Evolutionary conservation across 2,113 vertebrate species (phyloP), one percentile per base, ranked within the genome.

Genomic region (Lichenostomus cassidix): DNA sequence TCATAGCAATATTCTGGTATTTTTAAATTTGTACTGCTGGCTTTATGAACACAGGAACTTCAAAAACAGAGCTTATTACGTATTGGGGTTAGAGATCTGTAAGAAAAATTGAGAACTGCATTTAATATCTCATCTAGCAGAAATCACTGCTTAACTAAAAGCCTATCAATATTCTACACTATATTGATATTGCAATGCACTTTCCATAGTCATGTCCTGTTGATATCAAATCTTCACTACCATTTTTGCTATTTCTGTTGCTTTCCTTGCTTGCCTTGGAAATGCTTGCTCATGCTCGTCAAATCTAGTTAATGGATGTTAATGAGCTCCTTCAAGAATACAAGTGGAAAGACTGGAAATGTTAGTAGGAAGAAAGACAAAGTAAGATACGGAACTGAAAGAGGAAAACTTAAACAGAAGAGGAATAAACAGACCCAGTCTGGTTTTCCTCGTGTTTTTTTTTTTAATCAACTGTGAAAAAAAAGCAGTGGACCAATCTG

Each of bases 121-220:
- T 64, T 80, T 91, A 84, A 37, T 69, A 70, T 19, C 75, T 85
- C 87, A 85, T 73, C 68, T n/a, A 55, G 76, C 41, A 77, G 50
- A 86, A 95, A 79, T 25, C 5, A 3, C 55, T 60, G 77, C 49
- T 87, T 81, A 95, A 93, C 91, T 95, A 94, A 88, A 37, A 88
- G 59, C 29, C 59, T 88, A 70, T 47, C 75, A 70, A 41, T 64
- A 93, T 44, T 70, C 71, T 33, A 29, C 33, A 31, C 39, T 44
- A 19, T 23, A 83, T 0, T 90, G 82, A 86, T 79, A 80, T 3
- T 70, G 71, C 14, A 9, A 53, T 37, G 67, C 64, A 70, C 67
- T 92, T 86, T 46, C 77, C 41, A n/a, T 20, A 78, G 33, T 33
- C 68, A 21, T 53, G 85, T 86, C 64, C 88, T 53, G 56, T 81